Evolutionary conservation across 2,113 vertebrate genomes (phyloP), one percentile per base, ranked within the genome.

Genomic region (Dissostichus mawsoni): DNA sequence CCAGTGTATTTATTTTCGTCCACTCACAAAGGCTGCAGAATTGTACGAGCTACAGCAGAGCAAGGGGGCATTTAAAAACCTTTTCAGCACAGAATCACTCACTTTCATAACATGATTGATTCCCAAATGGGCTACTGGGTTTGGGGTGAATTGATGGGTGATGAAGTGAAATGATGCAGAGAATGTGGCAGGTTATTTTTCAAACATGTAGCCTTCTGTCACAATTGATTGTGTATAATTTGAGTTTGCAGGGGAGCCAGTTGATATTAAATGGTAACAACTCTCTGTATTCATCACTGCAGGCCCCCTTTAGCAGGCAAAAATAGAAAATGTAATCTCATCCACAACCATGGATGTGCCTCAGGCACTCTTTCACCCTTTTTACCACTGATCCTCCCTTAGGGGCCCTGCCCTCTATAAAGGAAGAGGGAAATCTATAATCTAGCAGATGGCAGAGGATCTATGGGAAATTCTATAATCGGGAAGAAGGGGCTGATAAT

Each of bases 191-290:
- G 90, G 85, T 87, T 92, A 92, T 94, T 94, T 90, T 87, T 90
- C 91, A 93, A 87, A 81, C 63, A 33, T 83, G 89, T 81, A 78
- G 68, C 90, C 82, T 53, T 88, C 80, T 84, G 90, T 92, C 83
- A 90, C 89, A 88, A 90, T 82, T 90, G 94, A 94, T 94, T 86
- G 85, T 89, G 83, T 89, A 91, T 95, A 92, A 95, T 94, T 94
- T 92, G 84, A 91, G 93, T 92, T 91, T 91, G 89, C 91, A 87
- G 86, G 90, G 76, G 81, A 90, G 88, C 87, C 90, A 53, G 91
- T 93, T 93, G 86, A 91, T 92, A 92, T 94, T 92, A 94, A 95
- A 94, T 90, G 84, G 92, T 92, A 93, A 94, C 92, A 93, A 90
- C 83, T 86, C 89, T 87, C 85, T 70, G 85, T 93, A 92, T 94